Evolutionary conservation across 1,140 invertebrate species (phyloP).

Genomic region (Zaprionus tsacasi): DNA sequence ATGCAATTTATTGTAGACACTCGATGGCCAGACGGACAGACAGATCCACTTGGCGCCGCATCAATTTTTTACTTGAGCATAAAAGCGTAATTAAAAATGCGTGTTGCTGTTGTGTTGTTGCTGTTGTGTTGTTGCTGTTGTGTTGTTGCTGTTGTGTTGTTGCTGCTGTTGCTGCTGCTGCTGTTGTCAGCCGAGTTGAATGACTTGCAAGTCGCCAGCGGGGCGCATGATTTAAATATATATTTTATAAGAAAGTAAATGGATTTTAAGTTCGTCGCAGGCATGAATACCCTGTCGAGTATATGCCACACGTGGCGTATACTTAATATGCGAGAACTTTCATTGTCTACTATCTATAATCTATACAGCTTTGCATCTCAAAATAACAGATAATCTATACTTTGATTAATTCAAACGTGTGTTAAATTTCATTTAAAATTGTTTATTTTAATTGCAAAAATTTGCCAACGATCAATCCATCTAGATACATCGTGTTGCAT

Average conservation of each 20-base stretch:
- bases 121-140: slow-evolving; percentile 3
- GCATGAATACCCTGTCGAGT: background rate
- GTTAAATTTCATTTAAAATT: background rate
- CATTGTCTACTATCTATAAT: too few relatives aligned
- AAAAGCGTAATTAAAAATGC: slow-evolving; percentile 77
- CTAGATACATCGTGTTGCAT: background rate
- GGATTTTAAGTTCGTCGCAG: background rate
- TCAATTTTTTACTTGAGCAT: slow-evolving; percentile 47
- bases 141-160: slow-evolving; percentile 17
- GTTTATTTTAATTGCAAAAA: slow-evolving; percentile 1
- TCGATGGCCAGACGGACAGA: slow-evolving; percentile 26
- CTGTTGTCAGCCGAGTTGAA: slow-evolving; percentile 20
- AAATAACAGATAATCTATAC: background rate
- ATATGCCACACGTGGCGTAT: too few relatives aligned
- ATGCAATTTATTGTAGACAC: slow-evolving; percentile 38
- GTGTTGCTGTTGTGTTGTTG: slow-evolving; percentile 29
- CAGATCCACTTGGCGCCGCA: slow-evolving; percentile 27
- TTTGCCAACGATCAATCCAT: background rate
- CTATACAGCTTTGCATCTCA: too few relatives aligned
- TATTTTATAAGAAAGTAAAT: slow-evolving; percentile 44
- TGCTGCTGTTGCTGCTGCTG: slow-evolving; percentile 16
- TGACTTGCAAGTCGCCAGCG: slow-evolving; percentile 18
- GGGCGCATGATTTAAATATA: slow-evolving; percentile 62
- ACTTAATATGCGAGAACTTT: background rate
- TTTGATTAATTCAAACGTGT: background rate